These are phyloP conservation scores for Catalaphyllia jardinei DNA, from an alignment of 64 coral and sea anemone genomes.

Conservation along the genomic window DNA sequence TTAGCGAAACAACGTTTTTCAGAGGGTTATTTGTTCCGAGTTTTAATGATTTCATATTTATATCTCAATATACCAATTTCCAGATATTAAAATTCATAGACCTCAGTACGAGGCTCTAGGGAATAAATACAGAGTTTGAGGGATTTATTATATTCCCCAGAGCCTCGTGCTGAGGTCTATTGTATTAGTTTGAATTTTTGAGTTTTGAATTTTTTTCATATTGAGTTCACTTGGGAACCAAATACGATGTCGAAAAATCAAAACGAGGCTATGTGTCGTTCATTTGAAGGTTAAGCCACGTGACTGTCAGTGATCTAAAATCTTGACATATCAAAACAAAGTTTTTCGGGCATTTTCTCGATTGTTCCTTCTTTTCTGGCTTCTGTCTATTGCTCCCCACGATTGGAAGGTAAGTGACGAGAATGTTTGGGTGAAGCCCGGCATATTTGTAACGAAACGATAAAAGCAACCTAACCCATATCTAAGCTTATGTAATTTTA, in stretches of 20 bases:
- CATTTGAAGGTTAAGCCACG: background rate
- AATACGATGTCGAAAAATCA: background rate
- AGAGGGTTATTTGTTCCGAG: background rate
- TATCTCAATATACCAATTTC: too few relatives aligned
- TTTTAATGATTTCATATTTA: background rate
- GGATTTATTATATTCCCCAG: too few relatives aligned
- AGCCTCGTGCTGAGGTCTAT: too few relatives aligned
- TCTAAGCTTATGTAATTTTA: too few relatives aligned
- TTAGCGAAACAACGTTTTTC: too few relatives aligned
- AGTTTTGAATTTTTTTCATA: too few relatives aligned
- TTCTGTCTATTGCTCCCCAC: background rate
- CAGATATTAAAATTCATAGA: too few relatives aligned
- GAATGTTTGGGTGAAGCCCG: background rate
- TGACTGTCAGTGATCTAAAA: background rate
- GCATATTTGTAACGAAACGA: background rate
- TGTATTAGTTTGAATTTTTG: too few relatives aligned
- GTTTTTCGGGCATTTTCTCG: background rate
- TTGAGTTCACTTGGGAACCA: background rate
- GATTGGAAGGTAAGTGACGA: background rate
- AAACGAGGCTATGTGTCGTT: slow-evolving; percentile 16
- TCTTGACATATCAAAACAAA: background rate
- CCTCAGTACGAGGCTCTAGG: too few relatives aligned
- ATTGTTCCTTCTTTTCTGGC: background rate
- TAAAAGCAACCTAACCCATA: too few relatives aligned
- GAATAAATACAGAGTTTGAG: too few relatives aligned